These are phyloP conservation scores for Cryptus viduatorius DNA, from an alignment of 2,888 invertebrate species.

Conservation along the genomic window DNA sequence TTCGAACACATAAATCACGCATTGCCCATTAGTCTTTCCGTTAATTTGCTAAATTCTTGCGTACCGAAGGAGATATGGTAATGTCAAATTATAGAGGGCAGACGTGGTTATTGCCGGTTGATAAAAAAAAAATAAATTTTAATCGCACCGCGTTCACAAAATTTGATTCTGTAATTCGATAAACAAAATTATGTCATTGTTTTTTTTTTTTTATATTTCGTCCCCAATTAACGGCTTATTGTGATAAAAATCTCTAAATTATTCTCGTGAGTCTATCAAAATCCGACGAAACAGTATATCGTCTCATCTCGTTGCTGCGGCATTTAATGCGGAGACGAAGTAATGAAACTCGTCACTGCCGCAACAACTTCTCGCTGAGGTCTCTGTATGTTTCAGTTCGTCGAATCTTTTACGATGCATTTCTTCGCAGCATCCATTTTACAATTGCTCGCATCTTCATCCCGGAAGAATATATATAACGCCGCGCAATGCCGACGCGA, in stretches of 20 bases:
- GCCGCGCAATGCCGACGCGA: conserved; percentile 14
- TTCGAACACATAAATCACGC: conserved; percentile 41
- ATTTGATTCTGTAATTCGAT: background rate
- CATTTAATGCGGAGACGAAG: background rate
- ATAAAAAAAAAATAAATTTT: too few species aligned
- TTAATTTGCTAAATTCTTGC: conserved; percentile 27
- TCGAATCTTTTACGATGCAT: conserved; percentile 29
- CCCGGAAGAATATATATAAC: conserved; percentile 37
- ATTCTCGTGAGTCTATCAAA: background rate
- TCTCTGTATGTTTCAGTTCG: background rate
- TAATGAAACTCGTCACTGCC: conserved; percentile 3
- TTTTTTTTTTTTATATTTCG: background rate
- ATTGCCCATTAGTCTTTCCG: conserved; percentile 47
- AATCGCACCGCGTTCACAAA: too few species aligned
- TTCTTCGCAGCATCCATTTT: conserved; percentile 18
- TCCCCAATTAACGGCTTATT: background rate
- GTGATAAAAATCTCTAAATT: background rate
- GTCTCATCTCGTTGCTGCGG: background rate
- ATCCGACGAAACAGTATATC: background rate
- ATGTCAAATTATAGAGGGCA: background rate
- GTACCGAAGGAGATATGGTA: background rate
- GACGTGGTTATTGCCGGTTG: background rate
- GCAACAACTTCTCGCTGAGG: background rate
- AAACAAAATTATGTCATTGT: background rate
- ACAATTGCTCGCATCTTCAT: conserved; percentile 28